phyloP scores from a whole-genome alignment of 2,888 invertebrate genomes.

The Anodontia alba region DNA sequence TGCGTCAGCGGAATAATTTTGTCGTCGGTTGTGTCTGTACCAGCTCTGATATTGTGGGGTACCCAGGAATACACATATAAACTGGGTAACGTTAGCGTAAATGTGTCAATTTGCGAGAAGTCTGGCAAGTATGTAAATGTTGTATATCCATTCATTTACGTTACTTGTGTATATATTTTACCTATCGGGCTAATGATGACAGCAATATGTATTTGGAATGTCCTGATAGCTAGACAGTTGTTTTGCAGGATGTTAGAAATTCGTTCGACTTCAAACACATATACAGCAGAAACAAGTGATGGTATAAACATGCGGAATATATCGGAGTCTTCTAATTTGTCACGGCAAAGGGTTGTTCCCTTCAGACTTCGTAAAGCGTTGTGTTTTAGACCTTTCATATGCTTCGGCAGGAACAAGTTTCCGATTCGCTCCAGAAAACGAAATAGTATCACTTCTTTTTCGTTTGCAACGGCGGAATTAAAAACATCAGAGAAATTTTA shows the following conservation, averaged over 20 bases:
- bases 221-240: conserved; percentile 37
- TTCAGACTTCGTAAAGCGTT: too few relatives aligned
- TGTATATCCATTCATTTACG: conserved; percentile 44
- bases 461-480: too few relatives aligned
- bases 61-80: conserved; percentile 49
- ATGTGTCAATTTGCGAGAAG: conserved; percentile 50
- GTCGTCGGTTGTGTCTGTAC: conserved; percentile 32
- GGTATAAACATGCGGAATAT: too few relatives aligned
- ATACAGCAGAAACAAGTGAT: too few relatives aligned
- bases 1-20: conserved; percentile 17
- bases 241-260: conserved; percentile 22
- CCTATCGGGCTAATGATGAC: conserved; percentile 41
- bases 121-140: conserved; percentile 25
- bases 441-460: too few relatives aligned
- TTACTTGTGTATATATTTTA: conserved; percentile 42
- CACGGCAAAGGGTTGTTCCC: too few relatives aligned
- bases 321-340: too few relatives aligned
- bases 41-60: conserved; percentile 45
- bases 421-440: too few relatives aligned
- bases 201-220: conserved; percentile 33
- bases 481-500: too few relatives aligned
- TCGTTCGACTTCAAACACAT: too few relatives aligned
- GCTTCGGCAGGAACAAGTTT: too few relatives aligned
- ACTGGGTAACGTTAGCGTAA: conserved; percentile 12
- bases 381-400: too few relatives aligned